These are phyloP conservation scores for Tetrao urogallus DNA, from an alignment of 2,113 vertebrate species.

Conservation along the genomic window DNA sequence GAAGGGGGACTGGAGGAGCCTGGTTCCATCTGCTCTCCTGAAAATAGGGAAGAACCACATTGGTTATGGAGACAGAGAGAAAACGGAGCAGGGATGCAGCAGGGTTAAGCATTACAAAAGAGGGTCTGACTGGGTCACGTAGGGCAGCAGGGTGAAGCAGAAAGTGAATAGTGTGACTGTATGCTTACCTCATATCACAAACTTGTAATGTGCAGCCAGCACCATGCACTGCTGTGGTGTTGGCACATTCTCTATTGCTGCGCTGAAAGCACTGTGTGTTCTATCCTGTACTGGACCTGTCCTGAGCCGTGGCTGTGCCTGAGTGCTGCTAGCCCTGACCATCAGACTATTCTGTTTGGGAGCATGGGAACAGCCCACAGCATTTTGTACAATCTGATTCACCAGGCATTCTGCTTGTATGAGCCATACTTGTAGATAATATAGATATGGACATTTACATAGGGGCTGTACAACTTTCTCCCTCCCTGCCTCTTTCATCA, in stretches of 20 bases:
- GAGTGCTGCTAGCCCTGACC: background rate
- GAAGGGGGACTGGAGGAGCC: background rate
- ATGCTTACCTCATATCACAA: background rate
- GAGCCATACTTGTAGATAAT: background rate
- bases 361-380: background rate
- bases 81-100: background rate
- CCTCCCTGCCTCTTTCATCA: background rate
- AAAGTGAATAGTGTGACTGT: background rate
- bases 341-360: background rate
- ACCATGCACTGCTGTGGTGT: background rate
- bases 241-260: background rate
- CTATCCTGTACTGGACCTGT: accelerated
- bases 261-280: accelerated
- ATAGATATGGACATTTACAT: background rate
- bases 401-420: background rate
- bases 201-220: accelerated
- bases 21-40: background rate
- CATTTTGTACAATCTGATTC: background rate
- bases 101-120: background rate
- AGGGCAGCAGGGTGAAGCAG: background rate
- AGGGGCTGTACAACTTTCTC: background rate
- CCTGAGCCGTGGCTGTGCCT: background rate
- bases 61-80: background rate
- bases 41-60: background rate
- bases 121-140: background rate